Percentiles rank a stretch among this genome's conserved stretches.
Evolutionary conservation across 2,797 vertebrate genomes (phyloP).

Genomic region (Oophaga sylvatica): DNA sequence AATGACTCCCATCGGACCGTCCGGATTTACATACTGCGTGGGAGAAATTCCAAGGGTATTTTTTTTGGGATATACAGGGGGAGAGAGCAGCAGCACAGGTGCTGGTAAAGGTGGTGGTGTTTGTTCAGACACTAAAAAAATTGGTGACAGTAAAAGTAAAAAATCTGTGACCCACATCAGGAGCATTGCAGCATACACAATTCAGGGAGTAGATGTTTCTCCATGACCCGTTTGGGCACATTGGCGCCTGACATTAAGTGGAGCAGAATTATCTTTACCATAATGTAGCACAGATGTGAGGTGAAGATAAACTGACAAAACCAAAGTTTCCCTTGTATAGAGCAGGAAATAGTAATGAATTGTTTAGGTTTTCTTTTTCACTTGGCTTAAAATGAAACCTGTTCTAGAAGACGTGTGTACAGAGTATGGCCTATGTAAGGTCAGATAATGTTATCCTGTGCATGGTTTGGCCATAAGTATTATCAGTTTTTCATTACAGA

Average conservation of each 20-base stretch:
- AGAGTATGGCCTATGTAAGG: neutral
- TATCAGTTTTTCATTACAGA: neutral
- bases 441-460: neutral
- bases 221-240: neutral
- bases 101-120: no score
- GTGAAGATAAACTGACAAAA: constrained; percentile 1
- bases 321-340: neutral
- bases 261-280: neutral
- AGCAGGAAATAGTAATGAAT: constrained; percentile 53
- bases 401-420: neutral
- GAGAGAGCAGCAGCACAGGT: no score
- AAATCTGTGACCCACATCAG: no score
- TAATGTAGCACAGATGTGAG: constrained; percentile 12
- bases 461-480: neutral
- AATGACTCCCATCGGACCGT: no score
- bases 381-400: constrained; percentile 60
- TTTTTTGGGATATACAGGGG: no score
- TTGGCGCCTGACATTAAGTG: neutral
- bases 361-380: constrained; percentile 63
- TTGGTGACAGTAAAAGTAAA: no score
- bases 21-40: no score
- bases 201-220: neutral
- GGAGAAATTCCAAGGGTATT: no score
- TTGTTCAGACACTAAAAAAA: no score
- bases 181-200: neutral